Evolutionary conservation across 2,113 vertebrate species (phyloP).

Genomic region (Semnornis frantzii): DNA sequence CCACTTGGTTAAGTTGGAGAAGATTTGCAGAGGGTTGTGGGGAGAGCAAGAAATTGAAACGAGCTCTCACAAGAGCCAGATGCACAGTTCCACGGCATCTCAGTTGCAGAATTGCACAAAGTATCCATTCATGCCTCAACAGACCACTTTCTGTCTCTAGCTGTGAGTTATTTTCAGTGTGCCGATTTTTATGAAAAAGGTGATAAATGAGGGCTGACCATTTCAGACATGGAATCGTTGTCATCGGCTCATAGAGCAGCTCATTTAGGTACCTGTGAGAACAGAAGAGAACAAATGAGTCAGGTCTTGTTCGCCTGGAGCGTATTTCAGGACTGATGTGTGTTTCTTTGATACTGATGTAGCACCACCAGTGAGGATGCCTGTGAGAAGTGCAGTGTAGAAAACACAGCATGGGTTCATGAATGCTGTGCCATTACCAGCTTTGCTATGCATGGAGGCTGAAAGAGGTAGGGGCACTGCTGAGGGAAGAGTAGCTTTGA

Average conservation of each 20-base stretch:
- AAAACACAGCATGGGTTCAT: background rate
- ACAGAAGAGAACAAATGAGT: background rate
- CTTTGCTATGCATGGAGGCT: background rate
- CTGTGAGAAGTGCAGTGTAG: background rate
- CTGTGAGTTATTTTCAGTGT: background rate
- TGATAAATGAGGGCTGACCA: background rate
- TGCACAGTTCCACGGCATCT: background rate
- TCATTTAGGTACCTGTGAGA: background rate
- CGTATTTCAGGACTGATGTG: background rate
- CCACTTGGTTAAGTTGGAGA: background rate
- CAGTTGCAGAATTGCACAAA: background rate
- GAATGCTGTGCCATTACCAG: fast-evolving
- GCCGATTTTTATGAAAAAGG: background rate
- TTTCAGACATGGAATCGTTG: background rate
- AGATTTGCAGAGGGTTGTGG: background rate
- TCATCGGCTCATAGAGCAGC: background rate
- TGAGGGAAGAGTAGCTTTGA: background rate
- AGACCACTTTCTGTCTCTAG: background rate
- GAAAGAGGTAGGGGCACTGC: background rate
- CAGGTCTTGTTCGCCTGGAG: background rate
- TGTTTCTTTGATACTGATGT: background rate
- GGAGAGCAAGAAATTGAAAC: background rate
- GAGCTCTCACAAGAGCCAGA: background rate
- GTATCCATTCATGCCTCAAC: background rate
- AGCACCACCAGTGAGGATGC: background rate